phyloP scores from a whole-genome alignment of 2,797 vertebrate species.

The Mormyrus proboscirostris region DNA sequence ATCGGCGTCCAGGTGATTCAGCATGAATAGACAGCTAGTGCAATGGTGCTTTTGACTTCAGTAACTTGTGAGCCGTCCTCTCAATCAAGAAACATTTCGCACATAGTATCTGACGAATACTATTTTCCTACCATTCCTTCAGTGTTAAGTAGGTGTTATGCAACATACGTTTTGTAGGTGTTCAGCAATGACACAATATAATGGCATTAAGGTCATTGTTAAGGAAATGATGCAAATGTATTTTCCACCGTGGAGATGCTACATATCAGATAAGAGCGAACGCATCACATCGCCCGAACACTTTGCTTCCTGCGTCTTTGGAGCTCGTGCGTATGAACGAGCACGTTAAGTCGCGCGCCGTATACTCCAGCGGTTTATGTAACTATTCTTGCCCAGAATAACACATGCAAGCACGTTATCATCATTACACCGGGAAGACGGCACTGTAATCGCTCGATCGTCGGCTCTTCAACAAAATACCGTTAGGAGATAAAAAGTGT shows the following conservation, averaged over 20 bases:
- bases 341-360: not conserved
- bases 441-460: not conserved
- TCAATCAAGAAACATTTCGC: not conserved
- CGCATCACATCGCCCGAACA: not conserved
- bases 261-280: not conserved
- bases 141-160: not conserved
- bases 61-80: not conserved
- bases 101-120: not conserved
- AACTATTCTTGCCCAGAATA: not conserved
- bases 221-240: not conserved
- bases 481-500: not conserved
- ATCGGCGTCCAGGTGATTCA: not conserved
- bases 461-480: not conserved
- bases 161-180: not conserved
- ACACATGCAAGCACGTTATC: not conserved
- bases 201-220: not conserved
- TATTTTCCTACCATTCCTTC: not conserved
- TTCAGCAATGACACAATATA: not conserved
- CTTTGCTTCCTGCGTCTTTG: not conserved
- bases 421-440: not conserved
- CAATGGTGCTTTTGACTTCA: not conserved
- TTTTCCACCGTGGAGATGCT: not conserved
- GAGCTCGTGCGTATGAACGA: not conserved
- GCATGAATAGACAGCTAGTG: not conserved
- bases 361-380: not conserved